phyloP scores from a whole-genome alignment of 2,113 vertebrate species.

The Myotis lucifugus region DNA sequence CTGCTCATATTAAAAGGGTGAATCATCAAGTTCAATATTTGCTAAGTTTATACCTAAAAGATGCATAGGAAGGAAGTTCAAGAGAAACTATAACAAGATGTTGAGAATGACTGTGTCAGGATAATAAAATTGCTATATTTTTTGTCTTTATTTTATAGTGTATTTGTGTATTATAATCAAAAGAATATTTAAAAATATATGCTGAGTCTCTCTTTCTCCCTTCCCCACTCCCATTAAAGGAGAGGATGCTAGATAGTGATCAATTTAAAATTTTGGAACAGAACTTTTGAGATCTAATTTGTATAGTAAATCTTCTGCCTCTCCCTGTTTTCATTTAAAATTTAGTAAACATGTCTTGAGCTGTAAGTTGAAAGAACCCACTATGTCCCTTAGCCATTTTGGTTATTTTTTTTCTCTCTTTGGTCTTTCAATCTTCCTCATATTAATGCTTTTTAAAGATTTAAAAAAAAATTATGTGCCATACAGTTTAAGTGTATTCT shows the following conservation, averaged over 20 bases:
- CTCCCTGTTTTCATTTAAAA: not conserved
- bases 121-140: slow-evolving; percentile 23
- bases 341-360: not conserved
- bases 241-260: not conserved
- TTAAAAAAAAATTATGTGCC: not conserved
- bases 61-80: not conserved
- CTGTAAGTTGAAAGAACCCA: not conserved
- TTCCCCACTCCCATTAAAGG: not conserved
- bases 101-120: slow-evolving; percentile 4
- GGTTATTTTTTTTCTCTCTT: not conserved
- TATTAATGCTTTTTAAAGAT: slow-evolving; percentile 18
- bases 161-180: slow-evolving; percentile 22
- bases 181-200: slow-evolving; percentile 29
- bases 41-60: slow-evolving; percentile 14
- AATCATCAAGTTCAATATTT: not conserved
- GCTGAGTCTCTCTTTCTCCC: not conserved
- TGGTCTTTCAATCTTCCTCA: not conserved
- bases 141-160: not conserved
- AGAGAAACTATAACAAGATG: not conserved
- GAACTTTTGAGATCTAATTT: not conserved
- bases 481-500: not conserved
- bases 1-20: not conserved
- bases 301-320: not conserved
- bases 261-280: slow-evolving; percentile 28
- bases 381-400: not conserved